These are phyloP conservation scores for Lasaia peninsularis DNA, from an alignment of 1,140 invertebrate species.

Conservation along the genomic window DNA sequence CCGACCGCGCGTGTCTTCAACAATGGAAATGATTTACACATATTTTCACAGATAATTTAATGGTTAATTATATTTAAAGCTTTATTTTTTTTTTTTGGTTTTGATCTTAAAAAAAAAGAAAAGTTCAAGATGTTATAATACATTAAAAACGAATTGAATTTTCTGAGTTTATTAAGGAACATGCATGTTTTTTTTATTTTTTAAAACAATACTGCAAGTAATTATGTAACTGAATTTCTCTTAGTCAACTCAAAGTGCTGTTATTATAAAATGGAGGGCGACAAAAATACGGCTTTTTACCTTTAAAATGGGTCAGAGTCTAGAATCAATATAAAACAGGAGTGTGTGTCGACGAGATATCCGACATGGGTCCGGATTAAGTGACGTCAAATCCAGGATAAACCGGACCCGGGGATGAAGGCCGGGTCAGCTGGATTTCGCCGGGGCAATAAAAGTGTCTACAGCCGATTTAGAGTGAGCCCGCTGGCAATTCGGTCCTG, in stretches of 20 bases:
- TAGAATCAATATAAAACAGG: conserved; percentile 60
- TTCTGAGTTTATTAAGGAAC: no score
- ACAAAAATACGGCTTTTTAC: no score
- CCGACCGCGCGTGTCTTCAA: not conserved
- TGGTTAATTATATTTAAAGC: not conserved
- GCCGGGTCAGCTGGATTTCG: conserved; percentile 72
- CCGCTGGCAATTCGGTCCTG: conserved; percentile 67
- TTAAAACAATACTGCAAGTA: no score
- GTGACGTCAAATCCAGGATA: conserved; percentile 72
- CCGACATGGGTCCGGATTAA: conserved; percentile 77
- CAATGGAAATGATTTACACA: not conserved
- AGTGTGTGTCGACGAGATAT: conserved; percentile 71
- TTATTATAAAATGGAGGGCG: no score
- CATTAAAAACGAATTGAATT: no score
- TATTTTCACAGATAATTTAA: not conserved
- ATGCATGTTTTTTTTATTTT: no score
- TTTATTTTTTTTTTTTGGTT: not conserved
- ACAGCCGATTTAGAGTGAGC: conserved; percentile 74
- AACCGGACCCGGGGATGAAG: conserved; percentile 50
- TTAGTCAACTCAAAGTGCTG: no score
- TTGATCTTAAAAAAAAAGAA: no score
- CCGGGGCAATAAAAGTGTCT: conserved; percentile 77
- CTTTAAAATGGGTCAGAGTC: conserved; percentile 37
- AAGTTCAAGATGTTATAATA: no score
- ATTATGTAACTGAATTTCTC: no score